phyloP scores from a whole-genome alignment of 2,888 invertebrate species.

The Andrena bicolor region DNA sequence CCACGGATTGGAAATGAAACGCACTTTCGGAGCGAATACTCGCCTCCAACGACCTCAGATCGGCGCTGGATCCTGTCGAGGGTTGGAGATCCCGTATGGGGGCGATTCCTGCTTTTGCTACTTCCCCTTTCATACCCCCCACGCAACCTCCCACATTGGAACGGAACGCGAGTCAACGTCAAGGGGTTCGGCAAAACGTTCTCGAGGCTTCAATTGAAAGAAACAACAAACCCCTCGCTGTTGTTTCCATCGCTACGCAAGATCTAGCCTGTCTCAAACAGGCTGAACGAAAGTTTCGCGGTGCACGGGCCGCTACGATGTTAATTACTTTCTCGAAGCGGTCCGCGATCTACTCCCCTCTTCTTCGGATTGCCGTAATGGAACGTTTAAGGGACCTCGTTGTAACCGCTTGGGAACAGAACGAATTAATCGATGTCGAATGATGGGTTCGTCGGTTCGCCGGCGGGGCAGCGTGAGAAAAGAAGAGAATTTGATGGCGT shows the following conservation, averaged over 20 bases:
- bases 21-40: conserved; percentile 4
- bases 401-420: conserved; percentile 59
- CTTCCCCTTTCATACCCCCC: conserved; percentile 29
- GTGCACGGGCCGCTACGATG: conserved; percentile 18
- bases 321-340: conserved; percentile 48
- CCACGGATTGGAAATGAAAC: conserved; percentile 17
- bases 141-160: neutral
- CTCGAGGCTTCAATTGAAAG: neutral
- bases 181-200: conserved; percentile 15
- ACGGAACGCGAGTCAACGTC: neutral
- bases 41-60: conserved; percentile 4
- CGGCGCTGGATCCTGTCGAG: conserved; percentile 17
- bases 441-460: conserved; percentile 68
- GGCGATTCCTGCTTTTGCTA: conserved; percentile 22
- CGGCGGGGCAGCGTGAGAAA: conserved; percentile 38
- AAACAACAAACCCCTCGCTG: neutral
- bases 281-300: conserved; percentile 35
- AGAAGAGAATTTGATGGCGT: conserved; percentile 6
- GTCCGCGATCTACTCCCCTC: conserved; percentile 9
- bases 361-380: conserved; percentile 44
- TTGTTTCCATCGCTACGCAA: neutral
- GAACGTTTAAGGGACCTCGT: conserved; percentile 48
- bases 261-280: neutral
- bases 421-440: conserved; percentile 74
- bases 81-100: conserved; percentile 26